Conservation (phyloP, 2,888 invertebrate genomes). For the Lydus trimaculatus region DNA sequence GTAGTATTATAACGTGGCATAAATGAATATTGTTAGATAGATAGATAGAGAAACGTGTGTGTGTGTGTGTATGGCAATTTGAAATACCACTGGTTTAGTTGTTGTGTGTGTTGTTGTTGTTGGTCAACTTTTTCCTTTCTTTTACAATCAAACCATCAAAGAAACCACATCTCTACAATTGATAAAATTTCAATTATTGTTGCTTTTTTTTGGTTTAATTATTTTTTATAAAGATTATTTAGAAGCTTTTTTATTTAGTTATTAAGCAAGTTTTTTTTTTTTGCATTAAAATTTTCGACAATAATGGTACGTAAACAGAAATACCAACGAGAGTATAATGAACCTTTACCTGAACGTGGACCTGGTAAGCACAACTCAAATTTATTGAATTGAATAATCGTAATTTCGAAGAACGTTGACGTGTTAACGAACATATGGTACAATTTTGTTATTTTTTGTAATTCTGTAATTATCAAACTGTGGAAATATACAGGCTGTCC, state of each 20-base stretch:
- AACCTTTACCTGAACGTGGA: conserved; percentile 62
- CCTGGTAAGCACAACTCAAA: conserved; percentile 61
- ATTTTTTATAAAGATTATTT: neutral
- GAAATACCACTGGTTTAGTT: conserved; percentile 4
- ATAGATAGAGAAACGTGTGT: neutral
- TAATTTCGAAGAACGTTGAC: neutral
- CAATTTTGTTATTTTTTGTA: too few species aligned
- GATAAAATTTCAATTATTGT: conserved; percentile 4
- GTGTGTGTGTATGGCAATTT: neutral
- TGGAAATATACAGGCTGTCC: too few species aligned
- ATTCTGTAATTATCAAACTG: too few species aligned
- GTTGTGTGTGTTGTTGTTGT: neutral
- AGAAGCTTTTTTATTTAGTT: neutral
- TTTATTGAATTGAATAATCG: neutral
- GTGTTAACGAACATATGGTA: conserved; percentile 4
- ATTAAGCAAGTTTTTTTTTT: conserved; percentile 10
- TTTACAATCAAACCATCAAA: conserved; percentile 1
- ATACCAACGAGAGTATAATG: conserved; percentile 46
- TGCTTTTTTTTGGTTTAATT: conserved; percentile 13
- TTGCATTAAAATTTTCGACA: too few species aligned
- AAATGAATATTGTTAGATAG: neutral
- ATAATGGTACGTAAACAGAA: conserved; percentile 62
- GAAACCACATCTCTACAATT: neutral
- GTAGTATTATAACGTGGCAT: neutral
- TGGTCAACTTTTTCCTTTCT: conserved; percentile 6